Percentiles rank a stretch among this genome's conserved stretches.
These are phyloP conservation scores for Chaetura pelagica DNA, from an alignment of 2,113 vertebrate genomes.

Conservation along the genomic window DNA sequence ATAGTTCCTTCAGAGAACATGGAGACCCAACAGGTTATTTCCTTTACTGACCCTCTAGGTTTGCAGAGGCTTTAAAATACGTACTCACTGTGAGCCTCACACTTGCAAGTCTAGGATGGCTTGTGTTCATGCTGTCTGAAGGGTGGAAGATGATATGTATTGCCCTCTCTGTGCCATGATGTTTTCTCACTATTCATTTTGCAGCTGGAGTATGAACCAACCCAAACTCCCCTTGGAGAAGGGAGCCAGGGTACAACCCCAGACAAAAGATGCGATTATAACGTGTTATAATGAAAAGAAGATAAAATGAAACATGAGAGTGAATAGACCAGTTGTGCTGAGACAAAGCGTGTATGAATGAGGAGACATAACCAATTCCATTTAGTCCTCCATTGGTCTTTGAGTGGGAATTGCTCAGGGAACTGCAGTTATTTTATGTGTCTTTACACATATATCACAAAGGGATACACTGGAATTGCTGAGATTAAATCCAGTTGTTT, in stretches of 20 bases:
- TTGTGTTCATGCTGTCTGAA: neutral
- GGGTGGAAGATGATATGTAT: neutral
- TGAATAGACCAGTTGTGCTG: neutral
- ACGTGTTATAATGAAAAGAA: neutral
- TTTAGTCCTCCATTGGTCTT: neutral
- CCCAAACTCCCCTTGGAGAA: neutral
- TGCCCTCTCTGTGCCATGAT: no score
- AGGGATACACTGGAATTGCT: fast-evolving
- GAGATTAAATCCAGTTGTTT: neutral
- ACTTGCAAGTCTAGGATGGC: neutral
- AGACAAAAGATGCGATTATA: neutral
- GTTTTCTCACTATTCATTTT: neutral
- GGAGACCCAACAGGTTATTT: neutral
- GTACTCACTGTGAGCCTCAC: neutral
- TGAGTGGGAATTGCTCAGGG: neutral
- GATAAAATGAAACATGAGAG: neutral
- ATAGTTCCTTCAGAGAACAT: neutral
- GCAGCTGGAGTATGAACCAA: neutral
- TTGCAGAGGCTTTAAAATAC: neutral
- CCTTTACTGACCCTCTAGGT: neutral
- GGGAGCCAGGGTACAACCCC: neutral
- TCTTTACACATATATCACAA: neutral
- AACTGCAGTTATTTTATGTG: neutral
- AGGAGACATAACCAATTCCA: neutral
- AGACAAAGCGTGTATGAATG: neutral